phyloP scores from a whole-genome alignment of 2,888 invertebrate species.

The Digitonthophagus gazella region DNA sequence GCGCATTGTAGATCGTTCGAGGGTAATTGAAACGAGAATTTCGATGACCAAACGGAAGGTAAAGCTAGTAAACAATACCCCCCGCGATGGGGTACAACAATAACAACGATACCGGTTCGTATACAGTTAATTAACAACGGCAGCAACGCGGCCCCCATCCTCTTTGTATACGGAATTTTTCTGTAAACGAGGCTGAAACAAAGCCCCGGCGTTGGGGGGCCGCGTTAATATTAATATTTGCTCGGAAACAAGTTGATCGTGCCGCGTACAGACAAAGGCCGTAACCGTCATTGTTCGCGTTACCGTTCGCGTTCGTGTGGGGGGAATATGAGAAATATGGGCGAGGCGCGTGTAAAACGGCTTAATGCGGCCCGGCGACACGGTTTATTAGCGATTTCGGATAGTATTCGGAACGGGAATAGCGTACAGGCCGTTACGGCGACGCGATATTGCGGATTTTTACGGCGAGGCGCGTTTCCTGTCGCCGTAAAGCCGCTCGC shows the following conservation, averaged over 20 bases:
- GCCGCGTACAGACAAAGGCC: neutral
- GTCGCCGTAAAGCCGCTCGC: neutral
- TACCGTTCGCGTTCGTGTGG: too few relatives aligned
- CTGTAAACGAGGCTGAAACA: neutral
- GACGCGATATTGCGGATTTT: neutral
- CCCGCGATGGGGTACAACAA: neutral
- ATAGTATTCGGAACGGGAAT: neutral
- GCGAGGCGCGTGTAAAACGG: neutral
- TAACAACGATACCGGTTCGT: neutral
- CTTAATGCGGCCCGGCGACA: too few relatives aligned
- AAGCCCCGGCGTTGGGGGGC: neutral
- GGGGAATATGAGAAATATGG: neutral
- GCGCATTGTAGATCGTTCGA: neutral
- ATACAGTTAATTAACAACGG: neutral
- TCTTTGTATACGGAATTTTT: neutral
- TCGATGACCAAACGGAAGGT: neutral
- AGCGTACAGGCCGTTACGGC: neutral
- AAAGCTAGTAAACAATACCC: neutral
- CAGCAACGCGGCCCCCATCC: neutral
- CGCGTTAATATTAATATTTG: neutral
- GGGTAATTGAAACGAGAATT: too few relatives aligned
- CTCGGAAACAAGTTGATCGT: neutral
- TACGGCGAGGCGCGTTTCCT: neutral
- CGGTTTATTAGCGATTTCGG: neutral
- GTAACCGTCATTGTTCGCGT: neutral